Conservation (phyloP, 2,888 invertebrate species). For the Ormyrus nitidulus region DNA sequence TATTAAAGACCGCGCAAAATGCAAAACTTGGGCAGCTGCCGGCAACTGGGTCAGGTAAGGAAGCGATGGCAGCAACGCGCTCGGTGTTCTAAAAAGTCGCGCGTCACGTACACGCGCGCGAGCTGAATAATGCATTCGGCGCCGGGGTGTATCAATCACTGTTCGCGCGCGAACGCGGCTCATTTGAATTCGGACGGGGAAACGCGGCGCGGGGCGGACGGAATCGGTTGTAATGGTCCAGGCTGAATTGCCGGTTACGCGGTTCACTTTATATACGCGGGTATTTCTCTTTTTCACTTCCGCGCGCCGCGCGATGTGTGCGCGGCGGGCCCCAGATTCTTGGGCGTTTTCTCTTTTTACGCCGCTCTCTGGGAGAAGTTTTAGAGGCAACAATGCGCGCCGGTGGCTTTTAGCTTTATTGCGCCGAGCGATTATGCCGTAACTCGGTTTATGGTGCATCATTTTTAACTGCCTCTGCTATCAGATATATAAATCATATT, state of each 20-base stretch:
- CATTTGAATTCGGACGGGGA: conserved; percentile 45
- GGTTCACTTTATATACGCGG: conserved; percentile 14
- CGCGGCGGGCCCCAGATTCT: neutral
- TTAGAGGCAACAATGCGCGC: too few relatives aligned
- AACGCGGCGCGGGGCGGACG: neutral
- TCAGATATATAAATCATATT: too few relatives aligned
- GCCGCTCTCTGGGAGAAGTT: conserved; percentile 1
- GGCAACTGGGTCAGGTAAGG: conserved; percentile 37
- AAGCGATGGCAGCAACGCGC: neutral
- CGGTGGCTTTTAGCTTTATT: too few relatives aligned
- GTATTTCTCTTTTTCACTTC: conserved; percentile 44
- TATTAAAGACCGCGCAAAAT: conserved; percentile 5
- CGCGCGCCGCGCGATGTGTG: neutral
- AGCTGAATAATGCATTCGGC: conserved; percentile 47
- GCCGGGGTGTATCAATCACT: conserved; percentile 36
- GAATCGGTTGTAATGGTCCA: conserved; percentile 43
- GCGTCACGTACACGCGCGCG: neutral
- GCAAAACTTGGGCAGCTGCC: neutral
- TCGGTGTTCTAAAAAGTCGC: conserved; percentile 29
- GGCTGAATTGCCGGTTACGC: neutral
- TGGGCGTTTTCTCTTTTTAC: conserved; percentile 2
- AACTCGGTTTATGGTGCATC: too few relatives aligned
- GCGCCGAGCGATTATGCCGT: too few relatives aligned
- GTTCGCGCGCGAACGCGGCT: conserved; percentile 9
- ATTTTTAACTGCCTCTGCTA: too few relatives aligned